Conservation (phyloP, 1,140 invertebrate genomes). For the Tetramorium parvispinum region DNA sequence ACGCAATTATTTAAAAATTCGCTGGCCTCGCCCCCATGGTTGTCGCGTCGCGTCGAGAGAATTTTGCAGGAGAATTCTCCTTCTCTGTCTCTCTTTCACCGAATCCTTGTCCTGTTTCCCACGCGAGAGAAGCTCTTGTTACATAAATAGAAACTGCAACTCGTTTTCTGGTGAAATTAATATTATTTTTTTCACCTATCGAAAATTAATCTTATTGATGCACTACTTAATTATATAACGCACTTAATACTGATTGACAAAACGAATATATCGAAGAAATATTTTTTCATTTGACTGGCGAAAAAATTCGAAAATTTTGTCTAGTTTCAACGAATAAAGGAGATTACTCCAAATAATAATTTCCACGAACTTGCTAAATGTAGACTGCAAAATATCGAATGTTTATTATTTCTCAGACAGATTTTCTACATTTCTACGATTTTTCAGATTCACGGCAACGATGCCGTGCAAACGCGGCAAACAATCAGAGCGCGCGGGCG, state of each 20-base stretch:
- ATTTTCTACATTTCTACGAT: neutral
- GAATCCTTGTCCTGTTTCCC: conserved; percentile 51
- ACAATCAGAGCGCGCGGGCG: conserved; percentile 4
- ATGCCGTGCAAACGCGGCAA: neutral
- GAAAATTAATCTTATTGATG: conserved; percentile 7
- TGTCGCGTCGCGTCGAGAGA: neutral
- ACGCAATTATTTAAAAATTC: conserved; percentile 62
- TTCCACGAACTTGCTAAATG: neutral
- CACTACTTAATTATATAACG: neutral
- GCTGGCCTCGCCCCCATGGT: neutral
- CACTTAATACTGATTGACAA: too few relatives aligned
- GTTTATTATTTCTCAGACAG: neutral
- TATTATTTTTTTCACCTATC: neutral
- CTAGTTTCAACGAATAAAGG: neutral
- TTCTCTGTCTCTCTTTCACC: conserved; percentile 10
- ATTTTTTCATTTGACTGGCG: neutral
- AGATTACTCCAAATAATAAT: neutral
- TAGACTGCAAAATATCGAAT: neutral
- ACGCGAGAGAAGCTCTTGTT: conserved; percentile 33
- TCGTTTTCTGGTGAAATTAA: neutral
- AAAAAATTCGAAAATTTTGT: neutral
- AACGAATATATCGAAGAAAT: neutral
- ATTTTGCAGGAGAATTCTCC: conserved; percentile 21
- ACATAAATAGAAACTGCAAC: conserved; percentile 39
- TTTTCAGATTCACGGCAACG: neutral